Evolutionary conservation across 1,140 invertebrate species (phyloP).

Genomic region (Ceratosolen fusciceps): DNA sequence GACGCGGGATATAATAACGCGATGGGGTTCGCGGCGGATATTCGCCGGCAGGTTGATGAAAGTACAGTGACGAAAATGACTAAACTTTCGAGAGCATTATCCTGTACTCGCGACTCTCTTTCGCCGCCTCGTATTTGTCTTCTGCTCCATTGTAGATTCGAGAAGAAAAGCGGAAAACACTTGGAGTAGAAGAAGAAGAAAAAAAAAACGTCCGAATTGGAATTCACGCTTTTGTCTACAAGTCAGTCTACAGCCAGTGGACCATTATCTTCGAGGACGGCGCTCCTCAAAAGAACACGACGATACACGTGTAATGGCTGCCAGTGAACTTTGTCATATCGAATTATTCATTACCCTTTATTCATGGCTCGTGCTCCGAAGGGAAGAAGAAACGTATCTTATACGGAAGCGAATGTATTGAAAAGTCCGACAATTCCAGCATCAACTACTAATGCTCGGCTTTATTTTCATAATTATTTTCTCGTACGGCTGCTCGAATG

Average conservation of each 20-base stretch:
- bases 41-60: not conserved
- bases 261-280: not conserved
- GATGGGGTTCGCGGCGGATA: not conserved
- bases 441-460: too few species aligned
- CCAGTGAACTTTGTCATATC: too few species aligned
- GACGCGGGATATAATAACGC: not conserved
- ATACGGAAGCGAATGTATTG: too few species aligned
- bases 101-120: slow-evolving; percentile 35
- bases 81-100: slow-evolving; percentile 56
- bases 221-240: slow-evolving; percentile 34
- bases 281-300: not conserved
- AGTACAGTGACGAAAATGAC: slow-evolving; percentile 53
- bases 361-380: too few species aligned
- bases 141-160: slow-evolving; percentile 1
- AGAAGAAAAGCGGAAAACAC: slow-evolving; percentile 15
- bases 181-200: not conserved
- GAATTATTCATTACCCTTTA: too few species aligned
- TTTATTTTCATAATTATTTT: too few species aligned
- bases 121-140: not conserved
- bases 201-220: slow-evolving; percentile 47
- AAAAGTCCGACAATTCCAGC: too few species aligned
- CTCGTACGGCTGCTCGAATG: too few species aligned
- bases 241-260: not conserved
- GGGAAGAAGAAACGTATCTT: too few species aligned
- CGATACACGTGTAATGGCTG: not conserved